Conservation (phyloP, 2,888 invertebrate genomes). For the Agrilus cyanescens region DNA sequence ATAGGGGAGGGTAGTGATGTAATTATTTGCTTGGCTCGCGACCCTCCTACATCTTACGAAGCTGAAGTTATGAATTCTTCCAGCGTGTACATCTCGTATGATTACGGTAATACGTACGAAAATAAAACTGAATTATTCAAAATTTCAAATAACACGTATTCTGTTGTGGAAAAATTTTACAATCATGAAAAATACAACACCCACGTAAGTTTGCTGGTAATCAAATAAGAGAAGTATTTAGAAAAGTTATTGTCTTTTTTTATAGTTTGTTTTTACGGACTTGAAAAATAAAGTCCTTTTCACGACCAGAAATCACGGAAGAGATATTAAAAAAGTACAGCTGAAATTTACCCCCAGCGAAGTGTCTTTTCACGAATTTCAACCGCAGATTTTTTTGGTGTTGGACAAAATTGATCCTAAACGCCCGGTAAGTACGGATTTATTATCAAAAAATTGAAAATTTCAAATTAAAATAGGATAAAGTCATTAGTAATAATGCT, state of each 20-base stretch:
- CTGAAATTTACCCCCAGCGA: slow-evolving; percentile 68
- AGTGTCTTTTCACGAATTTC: slow-evolving; percentile 61
- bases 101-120: slow-evolving; percentile 71
- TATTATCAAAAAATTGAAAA: not conserved
- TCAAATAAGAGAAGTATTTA: not conserved
- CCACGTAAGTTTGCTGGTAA: slow-evolving; percentile 53
- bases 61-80: slow-evolving; percentile 42
- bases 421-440: slow-evolving; percentile 10
- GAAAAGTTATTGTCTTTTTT: slow-evolving; percentile 22
- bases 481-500: not conserved
- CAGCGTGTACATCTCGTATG: slow-evolving; percentile 72
- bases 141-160: slow-evolving; percentile 42
- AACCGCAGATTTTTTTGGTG: slow-evolving; percentile 56
- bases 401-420: slow-evolving; percentile 59
- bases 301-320: slow-evolving; percentile 63
- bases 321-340: slow-evolving; percentile 47
- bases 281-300: slow-evolving; percentile 62
- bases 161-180: slow-evolving; percentile 72
- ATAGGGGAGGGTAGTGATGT: slow-evolving; percentile 79
- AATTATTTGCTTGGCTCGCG: slow-evolving; percentile 74
- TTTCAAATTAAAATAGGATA: not conserved
- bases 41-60: slow-evolving; percentile 45
- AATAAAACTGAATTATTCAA: slow-evolving; percentile 61
- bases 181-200: slow-evolving; percentile 71
- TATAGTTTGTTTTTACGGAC: slow-evolving; percentile 79